Base-by-base conservation (phyloP, 2,888 invertebrate species). In the Lissocephala sabroskyi region DNA sequence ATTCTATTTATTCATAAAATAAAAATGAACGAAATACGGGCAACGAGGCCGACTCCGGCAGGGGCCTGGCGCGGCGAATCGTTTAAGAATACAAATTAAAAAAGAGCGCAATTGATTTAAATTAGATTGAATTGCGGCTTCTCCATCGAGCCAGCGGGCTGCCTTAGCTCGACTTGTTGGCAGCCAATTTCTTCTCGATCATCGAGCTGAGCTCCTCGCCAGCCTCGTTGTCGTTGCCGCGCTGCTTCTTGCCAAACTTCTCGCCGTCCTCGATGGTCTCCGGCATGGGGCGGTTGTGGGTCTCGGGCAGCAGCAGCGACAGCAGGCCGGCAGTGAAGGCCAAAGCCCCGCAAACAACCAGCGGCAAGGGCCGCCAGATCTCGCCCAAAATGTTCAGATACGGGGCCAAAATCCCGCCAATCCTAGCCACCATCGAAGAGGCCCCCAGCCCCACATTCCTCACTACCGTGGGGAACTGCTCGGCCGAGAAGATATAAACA, bases 391-490 rank as follows among this genome's bases (percentile, higher is more conserved):
- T 88, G 32, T 94, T 92, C 0, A 96, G 88, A 74, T 93, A 95
- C 0, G 96, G 95, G 0, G 96, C 84, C 49, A 84, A 53, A 18
- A 85, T 84, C 32, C 85, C 84, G n/a, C 96, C 96, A 55, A 96
- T 86, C 66, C 96, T 88, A 0, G 96, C 96, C 49, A 92, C 90
- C 87, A 95, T 94, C 0, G 95, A 96, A 11, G 94, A 90, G 6
- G 93, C 87, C 1, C 96, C 96, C 45, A 96, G 90, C 0, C 94
- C 96, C 29, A 94, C 91, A 82, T 96, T 96, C 37, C 96, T 87
- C 26, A 92, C 89, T 9, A 91, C 90, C 1, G 92, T 92, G 9
- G 92, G 92, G 71, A 91, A 92, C 76, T 91, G 91, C 81, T 92
- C 92, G 0, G 91, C 90, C 0, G 91, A 89, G 70, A 91, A 90